Evolutionary conservation across 2,888 invertebrate genomes (phyloP), one percentile per base, ranked within the genome.

Genomic region (Eupithecia exiguata): DNA sequence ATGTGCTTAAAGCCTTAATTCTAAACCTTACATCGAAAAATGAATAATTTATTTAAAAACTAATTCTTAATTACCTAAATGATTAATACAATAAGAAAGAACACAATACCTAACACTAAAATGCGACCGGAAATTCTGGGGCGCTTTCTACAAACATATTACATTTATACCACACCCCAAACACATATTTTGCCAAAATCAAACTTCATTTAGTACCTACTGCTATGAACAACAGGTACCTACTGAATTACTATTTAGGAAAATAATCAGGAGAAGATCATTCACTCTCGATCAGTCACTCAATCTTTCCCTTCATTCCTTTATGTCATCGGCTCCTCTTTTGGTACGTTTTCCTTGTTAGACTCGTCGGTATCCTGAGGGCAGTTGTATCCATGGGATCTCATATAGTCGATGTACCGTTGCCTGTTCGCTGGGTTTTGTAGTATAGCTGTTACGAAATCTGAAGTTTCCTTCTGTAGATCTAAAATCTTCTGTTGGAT

Each of bases 391-490:
- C 66, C 69, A 36, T 76, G 78, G 0, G 74, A 43, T 0, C 68
- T 58, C 70, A 91, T 80, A 16, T 91, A 87, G 65, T 91, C 90
- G 0, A 87, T 73, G 69, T 91, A 92, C n/a, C 91, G 86, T 75
- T 82, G 83, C 49, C 79, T 84, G 66, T 91, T 92, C 68, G 92
- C 92, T 0, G 95, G 95, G 82, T 96, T 95, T 68, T 91, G 95
- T 89, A 96, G 88, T 6, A 96, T 95, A 5, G 95, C 92, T 58
- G 95, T 91, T 25, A 96, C 95, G 79, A 96, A 96, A 74, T 95
- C 95, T 5, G 95, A 93, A 0, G 96, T 96, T 88, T 96, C 96
- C 74, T 95, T 91, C 81, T 96, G 95, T 53, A 96, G 84, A 40
- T 94, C 95, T 9, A 95, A 91, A 72, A 96, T 91, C 80, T 96